A percentile compares a stretch with the other conserved stretches of the same genome.
Conservation (phyloP, 92 coral and sea anemone species). For the Scolanthus callimorphus region DNA sequence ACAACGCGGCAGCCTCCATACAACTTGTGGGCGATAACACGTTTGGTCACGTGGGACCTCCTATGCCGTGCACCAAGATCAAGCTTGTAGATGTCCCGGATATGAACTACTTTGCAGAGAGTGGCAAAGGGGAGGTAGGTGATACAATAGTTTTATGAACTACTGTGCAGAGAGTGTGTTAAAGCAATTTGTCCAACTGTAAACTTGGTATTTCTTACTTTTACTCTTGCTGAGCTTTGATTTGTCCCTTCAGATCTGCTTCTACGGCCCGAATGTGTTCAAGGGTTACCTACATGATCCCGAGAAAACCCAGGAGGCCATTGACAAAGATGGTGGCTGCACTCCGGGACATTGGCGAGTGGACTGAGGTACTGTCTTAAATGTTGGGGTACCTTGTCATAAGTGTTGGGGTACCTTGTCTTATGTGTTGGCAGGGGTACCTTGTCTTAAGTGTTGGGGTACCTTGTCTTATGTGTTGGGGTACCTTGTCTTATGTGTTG, state of each 20-base stretch:
- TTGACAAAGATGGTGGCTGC: conserved; percentile 97
- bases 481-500: too few relatives aligned
- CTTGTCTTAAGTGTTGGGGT: too few relatives aligned
- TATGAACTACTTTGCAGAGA: conserved; percentile 94
- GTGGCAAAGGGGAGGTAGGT: conserved; percentile 92
- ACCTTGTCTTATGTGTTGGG: too few relatives aligned
- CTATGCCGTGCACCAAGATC: conserved; percentile 83
- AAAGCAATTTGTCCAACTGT: too few relatives aligned
- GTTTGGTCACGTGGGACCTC: conserved; percentile 95
- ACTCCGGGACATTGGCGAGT: conserved; percentile 88
- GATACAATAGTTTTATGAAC: too few relatives aligned
- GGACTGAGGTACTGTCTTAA: conserved; percentile 98
- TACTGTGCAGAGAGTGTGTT: not conserved
- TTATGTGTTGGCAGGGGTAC: too few relatives aligned
- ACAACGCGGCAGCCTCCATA: conserved; percentile 87
- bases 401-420: too few relatives aligned
- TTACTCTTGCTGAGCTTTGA: too few relatives aligned
- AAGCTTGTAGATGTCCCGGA: conserved; percentile 95
- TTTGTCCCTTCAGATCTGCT: conserved; percentile 64
- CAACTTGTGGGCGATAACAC: conserved; percentile 90
- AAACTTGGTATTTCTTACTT: too few relatives aligned
- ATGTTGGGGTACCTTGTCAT: too few relatives aligned
- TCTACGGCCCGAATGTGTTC: conserved; percentile 90
- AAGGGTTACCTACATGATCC: conserved; percentile 86
- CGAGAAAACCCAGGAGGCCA: conserved; percentile 78